These are phyloP conservation scores for Clivina fossor DNA, from an alignment of 2,888 invertebrate species.

Conservation along the genomic window DNA sequence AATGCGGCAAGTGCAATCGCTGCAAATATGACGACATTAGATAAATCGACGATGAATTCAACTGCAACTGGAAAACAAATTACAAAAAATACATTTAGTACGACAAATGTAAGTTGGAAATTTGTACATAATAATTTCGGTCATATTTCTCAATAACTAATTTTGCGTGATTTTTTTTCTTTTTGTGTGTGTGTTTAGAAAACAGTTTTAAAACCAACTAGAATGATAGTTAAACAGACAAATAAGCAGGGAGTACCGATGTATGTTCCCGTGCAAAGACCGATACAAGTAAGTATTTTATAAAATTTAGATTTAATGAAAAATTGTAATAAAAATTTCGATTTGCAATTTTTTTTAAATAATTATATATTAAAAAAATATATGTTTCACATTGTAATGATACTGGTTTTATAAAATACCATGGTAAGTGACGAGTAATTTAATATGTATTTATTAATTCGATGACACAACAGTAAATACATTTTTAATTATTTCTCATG, in stretches of 20 bases:
- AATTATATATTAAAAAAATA: conserved; percentile 6
- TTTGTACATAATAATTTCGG: too few species aligned
- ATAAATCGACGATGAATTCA: conserved; percentile 5
- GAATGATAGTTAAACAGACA: conserved; percentile 31
- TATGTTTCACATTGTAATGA: too few species aligned
- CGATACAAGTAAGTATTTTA: conserved; percentile 13
- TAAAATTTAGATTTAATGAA: background rate
- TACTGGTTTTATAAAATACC: too few species aligned
- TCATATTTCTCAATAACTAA: background rate
- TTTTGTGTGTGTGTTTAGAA: conserved; percentile 11
- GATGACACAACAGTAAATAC: background rate
- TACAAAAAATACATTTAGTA: conserved; percentile 5
- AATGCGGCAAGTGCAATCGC: conserved; percentile 1
- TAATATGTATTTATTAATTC: conserved; percentile 3
- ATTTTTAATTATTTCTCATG: too few species aligned
- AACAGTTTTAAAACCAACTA: conserved; percentile 25
- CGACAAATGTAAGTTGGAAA: conserved; percentile 24
- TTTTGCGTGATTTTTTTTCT: background rate
- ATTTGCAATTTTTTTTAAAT: conserved; percentile 3
- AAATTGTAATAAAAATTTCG: background rate
- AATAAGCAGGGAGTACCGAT: conserved; percentile 26
- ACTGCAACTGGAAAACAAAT: conserved; percentile 39
- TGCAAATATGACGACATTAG: background rate
- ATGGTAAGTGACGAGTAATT: background rate
- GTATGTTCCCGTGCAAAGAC: conserved; percentile 25